Percentiles rank a stretch among this genome's conserved stretches.
phyloP scores from a whole-genome alignment of 2,113 vertebrate genomes.

The Pelusios castaneus region DNA sequence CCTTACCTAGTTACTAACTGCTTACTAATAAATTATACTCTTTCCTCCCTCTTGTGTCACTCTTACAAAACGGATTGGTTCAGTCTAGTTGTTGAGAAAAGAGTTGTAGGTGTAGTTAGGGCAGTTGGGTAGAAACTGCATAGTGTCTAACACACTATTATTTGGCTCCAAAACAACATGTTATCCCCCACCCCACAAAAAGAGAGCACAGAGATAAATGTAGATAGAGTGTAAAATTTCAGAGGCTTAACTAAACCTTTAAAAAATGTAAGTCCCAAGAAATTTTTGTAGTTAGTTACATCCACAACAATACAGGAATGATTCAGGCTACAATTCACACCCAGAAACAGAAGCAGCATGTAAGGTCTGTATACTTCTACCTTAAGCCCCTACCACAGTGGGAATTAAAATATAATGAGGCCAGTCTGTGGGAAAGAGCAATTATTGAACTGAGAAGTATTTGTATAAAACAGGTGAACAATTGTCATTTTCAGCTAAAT shows the following conservation, averaged over 20 bases:
- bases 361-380: neutral
- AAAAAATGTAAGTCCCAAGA: neutral
- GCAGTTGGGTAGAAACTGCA: neutral
- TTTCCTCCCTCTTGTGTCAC: no score
- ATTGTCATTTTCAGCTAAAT: neutral
- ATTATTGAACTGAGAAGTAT: neutral
- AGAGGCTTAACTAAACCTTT: accelerated
- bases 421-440: neutral
- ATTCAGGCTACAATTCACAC: neutral
- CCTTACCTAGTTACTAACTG: accelerated
- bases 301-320: neutral
- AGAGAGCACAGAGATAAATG: neutral
- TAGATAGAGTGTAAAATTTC: neutral
- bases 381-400: neutral
- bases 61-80: neutral
- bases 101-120: neutral
- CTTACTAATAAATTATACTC: accelerated
- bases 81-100: neutral
- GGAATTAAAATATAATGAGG: neutral
- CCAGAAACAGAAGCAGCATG: neutral
- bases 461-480: neutral
- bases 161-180: neutral
- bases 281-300: neutral
- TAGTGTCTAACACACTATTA: neutral
- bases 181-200: neutral